A percentile compares a stretch with the other conserved stretches of the same genome.
These are phyloP conservation scores for Acropora yongei DNA, from an alignment of 64 coral and sea anemone genomes.

Conservation along the genomic window DNA sequence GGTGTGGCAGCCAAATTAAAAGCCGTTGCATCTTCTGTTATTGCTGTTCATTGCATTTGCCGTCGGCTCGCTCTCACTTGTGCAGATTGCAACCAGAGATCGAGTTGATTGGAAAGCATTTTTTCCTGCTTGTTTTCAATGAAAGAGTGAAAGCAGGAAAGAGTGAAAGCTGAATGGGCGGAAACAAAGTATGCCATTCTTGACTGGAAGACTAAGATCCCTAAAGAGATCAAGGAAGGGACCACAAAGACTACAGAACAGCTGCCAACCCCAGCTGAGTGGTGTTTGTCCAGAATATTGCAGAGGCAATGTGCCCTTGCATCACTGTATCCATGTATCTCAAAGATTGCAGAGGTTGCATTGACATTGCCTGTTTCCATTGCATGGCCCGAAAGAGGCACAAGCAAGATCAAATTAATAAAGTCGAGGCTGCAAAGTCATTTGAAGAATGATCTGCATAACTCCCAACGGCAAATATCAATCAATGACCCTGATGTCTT, in stretches of 20 bases:
- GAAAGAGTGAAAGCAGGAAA: conserved; percentile 18
- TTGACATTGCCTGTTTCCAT: conserved; percentile 59
- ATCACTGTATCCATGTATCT: conserved; percentile 58
- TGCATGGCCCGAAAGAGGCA: conserved; percentile 43
- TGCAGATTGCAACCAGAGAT: conserved; percentile 48
- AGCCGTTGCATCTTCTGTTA: conserved; percentile 55
- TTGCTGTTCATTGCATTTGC: conserved; percentile 70
- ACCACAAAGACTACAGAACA: conserved; percentile 49
- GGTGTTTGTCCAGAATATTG: conserved; percentile 58
- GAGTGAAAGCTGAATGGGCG: conserved; percentile 69
- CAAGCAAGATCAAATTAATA: conserved; percentile 48
- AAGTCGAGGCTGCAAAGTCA: conserved; percentile 42
- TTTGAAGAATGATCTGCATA: conserved; percentile 43
- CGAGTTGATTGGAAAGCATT: conserved; percentile 47
- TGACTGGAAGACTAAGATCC: conserved; percentile 64
- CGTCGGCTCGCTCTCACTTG: conserved; percentile 31
- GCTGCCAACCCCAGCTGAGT: conserved; percentile 68
- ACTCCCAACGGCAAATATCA: conserved; percentile 31
- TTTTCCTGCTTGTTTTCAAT: conserved; percentile 40
- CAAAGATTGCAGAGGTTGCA: conserved; percentile 52
- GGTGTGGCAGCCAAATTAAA: conserved; percentile 63
- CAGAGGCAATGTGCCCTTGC: conserved; percentile 46
- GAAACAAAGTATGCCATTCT: conserved; percentile 59
- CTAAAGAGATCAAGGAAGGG: conserved; percentile 61
- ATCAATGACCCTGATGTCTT: conserved; percentile 34